These are phyloP conservation scores for Centropus bengalensis DNA, from an alignment of 2,113 vertebrate species.

Conservation along the genomic window DNA sequence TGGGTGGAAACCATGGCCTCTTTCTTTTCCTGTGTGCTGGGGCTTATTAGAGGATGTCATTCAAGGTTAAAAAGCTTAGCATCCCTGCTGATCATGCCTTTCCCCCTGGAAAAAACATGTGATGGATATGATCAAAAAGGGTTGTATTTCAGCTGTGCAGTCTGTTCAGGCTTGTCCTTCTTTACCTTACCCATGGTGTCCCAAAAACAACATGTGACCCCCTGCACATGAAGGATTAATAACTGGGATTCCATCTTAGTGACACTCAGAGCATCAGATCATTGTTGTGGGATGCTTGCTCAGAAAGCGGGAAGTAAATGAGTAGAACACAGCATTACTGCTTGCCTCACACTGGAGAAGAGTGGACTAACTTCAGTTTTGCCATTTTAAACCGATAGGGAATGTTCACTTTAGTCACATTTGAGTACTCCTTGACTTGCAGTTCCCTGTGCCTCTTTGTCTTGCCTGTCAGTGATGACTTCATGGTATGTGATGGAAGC, in stretches of 20 bases:
- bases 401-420: background rate
- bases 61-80: constrained; percentile 72
- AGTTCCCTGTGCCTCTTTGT: background rate
- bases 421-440: background rate
- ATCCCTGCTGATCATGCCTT: constrained; percentile 68
- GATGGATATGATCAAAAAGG: constrained; percentile 61
- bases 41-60: constrained; percentile 64
- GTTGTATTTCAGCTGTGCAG: constrained; percentile 43
- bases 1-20: constrained; percentile 60
- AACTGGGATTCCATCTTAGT: constrained; percentile 39
- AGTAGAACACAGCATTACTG: background rate
- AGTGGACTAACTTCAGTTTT: background rate
- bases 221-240: constrained; percentile 42
- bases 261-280: constrained; percentile 19
- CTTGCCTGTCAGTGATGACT: background rate
- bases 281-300: background rate
- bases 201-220: constrained; percentile 45
- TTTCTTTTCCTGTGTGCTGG: constrained; percentile 54
- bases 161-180: constrained; percentile 63
- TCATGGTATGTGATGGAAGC: background rate
- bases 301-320: background rate
- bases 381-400: background rate
- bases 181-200: constrained; percentile 46
- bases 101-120: constrained; percentile 63
- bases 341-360: background rate